Conservation (phyloP, 2,797 vertebrate species). For the Petrocephalus schoutedeni region DNA sequence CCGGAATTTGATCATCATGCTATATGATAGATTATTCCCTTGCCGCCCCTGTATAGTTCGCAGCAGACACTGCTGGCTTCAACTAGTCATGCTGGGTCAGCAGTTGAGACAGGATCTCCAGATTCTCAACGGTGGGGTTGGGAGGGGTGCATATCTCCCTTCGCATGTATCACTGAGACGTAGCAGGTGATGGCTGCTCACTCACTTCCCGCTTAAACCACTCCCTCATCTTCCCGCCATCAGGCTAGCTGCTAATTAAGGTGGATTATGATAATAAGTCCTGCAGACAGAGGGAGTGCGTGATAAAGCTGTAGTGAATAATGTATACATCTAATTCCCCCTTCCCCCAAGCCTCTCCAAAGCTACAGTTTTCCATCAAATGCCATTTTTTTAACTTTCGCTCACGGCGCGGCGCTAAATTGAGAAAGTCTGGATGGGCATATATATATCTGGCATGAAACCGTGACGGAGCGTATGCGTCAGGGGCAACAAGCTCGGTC, state of each 20-base stretch:
- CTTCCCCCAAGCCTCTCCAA: slow-evolving; percentile 29
- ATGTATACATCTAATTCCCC: slow-evolving; percentile 59
- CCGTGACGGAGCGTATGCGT: neutral
- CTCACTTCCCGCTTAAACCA: slow-evolving; percentile 67
- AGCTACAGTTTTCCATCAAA: slow-evolving; percentile 25
- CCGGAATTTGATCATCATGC: slow-evolving; percentile 55
- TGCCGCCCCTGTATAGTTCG: slow-evolving; percentile 58
- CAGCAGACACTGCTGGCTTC: slow-evolving; percentile 54
- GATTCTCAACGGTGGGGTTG: slow-evolving; percentile 34
- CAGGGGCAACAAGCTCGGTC: neutral
- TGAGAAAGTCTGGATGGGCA: slow-evolving; percentile 62
- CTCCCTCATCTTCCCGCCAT: slow-evolving; percentile 44
- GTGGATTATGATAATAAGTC: slow-evolving; percentile 72
- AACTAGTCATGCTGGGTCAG: slow-evolving; percentile 60
- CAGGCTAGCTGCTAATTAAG: slow-evolving; percentile 73
- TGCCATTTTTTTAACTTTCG: slow-evolving; percentile 25
- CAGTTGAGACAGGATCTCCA: slow-evolving; percentile 52
- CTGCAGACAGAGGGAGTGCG: slow-evolving; percentile 67
- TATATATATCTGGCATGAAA: slow-evolving; percentile 49
- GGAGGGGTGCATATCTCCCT: slow-evolving; percentile 20
- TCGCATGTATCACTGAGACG: slow-evolving; percentile 50
- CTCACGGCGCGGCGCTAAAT: slow-evolving; percentile 49
- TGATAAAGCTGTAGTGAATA: slow-evolving; percentile 75
- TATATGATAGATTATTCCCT: slow-evolving; percentile 59
- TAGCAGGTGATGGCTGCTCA: slow-evolving; percentile 67